phyloP scores from a whole-genome alignment of 2,797 vertebrate species.

The Pithecia hirsuta region DNA sequence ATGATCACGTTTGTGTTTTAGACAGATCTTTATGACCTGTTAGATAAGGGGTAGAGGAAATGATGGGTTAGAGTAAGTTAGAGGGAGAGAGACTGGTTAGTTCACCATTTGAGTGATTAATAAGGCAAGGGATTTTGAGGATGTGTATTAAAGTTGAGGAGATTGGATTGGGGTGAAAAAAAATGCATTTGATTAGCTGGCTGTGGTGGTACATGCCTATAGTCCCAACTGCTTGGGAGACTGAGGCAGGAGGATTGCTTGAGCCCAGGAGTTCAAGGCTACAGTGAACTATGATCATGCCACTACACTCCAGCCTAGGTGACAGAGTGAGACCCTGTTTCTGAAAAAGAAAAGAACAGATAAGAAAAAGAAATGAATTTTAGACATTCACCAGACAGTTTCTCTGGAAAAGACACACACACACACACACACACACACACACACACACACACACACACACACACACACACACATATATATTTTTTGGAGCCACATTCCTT shows the following conservation, averaged over 20 bases:
- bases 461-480: too few species aligned
- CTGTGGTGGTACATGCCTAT: background rate
- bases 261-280: background rate
- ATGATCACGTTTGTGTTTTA: background rate
- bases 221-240: background rate
- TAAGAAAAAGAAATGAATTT: background rate
- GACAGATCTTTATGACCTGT: background rate
- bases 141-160: background rate
- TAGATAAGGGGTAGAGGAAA: background rate
- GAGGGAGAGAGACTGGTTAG: background rate
- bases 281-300: background rate
- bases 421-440: too few species aligned
- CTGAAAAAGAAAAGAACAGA: background rate
- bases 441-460: too few species aligned
- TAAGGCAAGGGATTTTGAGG: background rate
- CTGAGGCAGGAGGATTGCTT: background rate
- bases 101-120: background rate
- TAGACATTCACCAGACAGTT: background rate
- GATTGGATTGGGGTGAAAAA: background rate
- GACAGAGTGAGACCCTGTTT: background rate
- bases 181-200: background rate
- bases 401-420: background rate
- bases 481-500: background rate
- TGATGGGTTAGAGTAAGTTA: background rate
- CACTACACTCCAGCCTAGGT: background rate